Evolutionary conservation across 2,113 vertebrate genomes (phyloP).

Genomic region (Panthera tigris): DNA sequence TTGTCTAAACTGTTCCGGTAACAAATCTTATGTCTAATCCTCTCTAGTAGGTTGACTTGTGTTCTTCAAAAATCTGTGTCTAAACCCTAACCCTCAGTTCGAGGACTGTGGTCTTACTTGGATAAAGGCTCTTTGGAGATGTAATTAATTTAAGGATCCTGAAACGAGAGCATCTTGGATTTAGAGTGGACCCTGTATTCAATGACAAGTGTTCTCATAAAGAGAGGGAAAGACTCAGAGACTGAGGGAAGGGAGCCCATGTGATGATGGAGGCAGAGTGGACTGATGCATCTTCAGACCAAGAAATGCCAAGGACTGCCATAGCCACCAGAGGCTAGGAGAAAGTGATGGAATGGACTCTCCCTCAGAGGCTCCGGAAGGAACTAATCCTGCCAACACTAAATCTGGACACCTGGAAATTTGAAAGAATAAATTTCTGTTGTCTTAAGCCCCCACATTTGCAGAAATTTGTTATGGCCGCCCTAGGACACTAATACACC

Average conservation of each 20-base stretch:
- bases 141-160: background rate
- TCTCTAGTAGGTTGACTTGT: background rate
- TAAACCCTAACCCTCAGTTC: background rate
- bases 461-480: background rate
- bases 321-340: background rate
- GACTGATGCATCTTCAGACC: background rate
- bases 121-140: background rate
- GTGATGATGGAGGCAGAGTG: background rate
- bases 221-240: background rate
- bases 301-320: background rate
- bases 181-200: background rate
- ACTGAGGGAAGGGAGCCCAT: background rate
- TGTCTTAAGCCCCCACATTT: background rate
- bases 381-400: background rate
- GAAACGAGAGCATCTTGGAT: background rate
- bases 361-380: background rate
- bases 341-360: background rate
- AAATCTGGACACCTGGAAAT: background rate
- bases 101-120: background rate
- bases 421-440: background rate
- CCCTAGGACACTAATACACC: background rate
- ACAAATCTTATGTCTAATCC: background rate
- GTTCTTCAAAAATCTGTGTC: background rate
- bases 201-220: background rate
- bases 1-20: background rate